Percentiles rank a stretch among this genome's conserved stretches.
Conservation (phyloP, 2,113 vertebrate species). For the Centropus bengalensis region DNA sequence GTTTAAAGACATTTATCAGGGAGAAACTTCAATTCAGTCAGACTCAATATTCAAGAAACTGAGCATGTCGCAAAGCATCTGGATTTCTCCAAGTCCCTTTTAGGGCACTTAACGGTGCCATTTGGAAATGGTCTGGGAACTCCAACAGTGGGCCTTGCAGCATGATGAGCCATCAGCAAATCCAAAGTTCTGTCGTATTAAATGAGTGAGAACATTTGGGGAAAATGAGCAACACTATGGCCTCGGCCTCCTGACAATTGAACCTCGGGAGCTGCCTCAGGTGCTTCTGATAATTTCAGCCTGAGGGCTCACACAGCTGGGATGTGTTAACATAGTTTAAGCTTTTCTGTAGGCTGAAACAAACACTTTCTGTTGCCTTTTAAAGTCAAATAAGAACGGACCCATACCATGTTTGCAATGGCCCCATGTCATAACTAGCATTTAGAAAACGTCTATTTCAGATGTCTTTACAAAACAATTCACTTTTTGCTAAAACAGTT, state of each 20-base stretch:
- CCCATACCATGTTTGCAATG: not conserved
- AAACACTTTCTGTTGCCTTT: not conserved
- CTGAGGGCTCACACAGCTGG: not conserved
- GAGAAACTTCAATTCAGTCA: not conserved
- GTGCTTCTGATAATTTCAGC: not conserved
- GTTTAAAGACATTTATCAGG: not conserved
- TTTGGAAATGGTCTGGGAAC: not conserved
- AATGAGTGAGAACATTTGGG: not conserved
- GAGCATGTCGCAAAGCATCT: not conserved
- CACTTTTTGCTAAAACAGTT: not conserved
- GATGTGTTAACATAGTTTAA: not conserved
- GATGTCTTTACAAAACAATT: not conserved
- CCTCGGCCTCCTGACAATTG: not conserved
- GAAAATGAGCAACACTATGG: not conserved
- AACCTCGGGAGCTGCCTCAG: not conserved
- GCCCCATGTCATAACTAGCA: not conserved
- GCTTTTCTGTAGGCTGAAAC: not conserved
- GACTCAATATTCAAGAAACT: not conserved
- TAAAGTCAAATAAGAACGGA: not conserved
- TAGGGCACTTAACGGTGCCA: not conserved
- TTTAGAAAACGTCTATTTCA: not conserved
- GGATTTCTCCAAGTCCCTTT: not conserved
- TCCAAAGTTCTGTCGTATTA: not conserved
- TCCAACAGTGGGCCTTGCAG: not conserved
- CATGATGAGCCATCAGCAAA: not conserved